A percentile compares a stretch with the other conserved stretches of the same genome.
These are phyloP conservation scores for Oenanthe oenanthe DNA, from an alignment of 2,113 vertebrate species.

Conservation along the genomic window DNA sequence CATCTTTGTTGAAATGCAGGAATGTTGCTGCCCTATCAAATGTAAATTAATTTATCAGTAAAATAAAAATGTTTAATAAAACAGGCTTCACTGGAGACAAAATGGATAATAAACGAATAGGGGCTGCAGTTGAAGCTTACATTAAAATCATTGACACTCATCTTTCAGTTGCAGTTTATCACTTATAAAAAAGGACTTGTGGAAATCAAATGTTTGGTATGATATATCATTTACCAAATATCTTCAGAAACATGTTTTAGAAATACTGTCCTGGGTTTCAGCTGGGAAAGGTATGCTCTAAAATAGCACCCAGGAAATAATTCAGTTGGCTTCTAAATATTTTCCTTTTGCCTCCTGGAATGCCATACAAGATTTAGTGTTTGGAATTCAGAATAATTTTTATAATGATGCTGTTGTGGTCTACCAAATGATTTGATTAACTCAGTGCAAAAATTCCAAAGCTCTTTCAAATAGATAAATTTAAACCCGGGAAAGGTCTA, in stretches of 20 bases:
- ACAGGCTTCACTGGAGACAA: not conserved
- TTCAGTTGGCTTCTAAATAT: not conserved
- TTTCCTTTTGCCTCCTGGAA: not conserved
- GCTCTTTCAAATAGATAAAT: not conserved
- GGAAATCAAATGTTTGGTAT: not conserved
- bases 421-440: not conserved
- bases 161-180: not conserved
- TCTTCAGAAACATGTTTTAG: not conserved
- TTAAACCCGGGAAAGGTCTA: not conserved
- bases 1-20: not conserved
- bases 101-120: not conserved
- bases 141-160: not conserved
- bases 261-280: not conserved
- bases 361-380: not conserved
- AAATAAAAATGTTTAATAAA: not conserved
- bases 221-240: not conserved
- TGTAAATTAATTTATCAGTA: conserved; percentile 2
- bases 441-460: not conserved
- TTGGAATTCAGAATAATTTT: not conserved
- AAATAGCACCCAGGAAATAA: not conserved
- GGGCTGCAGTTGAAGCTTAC: not conserved
- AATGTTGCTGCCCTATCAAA: not conserved
- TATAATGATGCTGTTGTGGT: not conserved
- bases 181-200: not conserved
- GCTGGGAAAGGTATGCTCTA: not conserved